Evolutionary conservation across 92 coral and sea anemone species (phyloP).

Genomic region (Ricordea florida): DNA sequence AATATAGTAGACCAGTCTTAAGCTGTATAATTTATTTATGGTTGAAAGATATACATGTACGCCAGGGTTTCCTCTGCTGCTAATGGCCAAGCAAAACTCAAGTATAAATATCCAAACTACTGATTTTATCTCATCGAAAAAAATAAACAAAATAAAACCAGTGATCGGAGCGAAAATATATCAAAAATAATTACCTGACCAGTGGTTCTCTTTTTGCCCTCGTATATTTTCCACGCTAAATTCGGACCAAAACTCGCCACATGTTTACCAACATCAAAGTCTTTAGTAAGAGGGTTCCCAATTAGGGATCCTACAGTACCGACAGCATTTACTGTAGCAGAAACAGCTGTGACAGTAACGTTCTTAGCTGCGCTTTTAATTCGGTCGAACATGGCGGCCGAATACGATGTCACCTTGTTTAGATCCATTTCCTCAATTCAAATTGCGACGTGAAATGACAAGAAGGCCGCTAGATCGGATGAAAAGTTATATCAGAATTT

Average conservation of each 20-base stretch:
- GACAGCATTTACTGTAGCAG: constrained; percentile 87
- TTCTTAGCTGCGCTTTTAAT: constrained; percentile 70
- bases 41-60: too few relatives aligned
- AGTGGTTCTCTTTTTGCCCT: constrained; percentile 88
- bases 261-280: constrained; percentile 86
- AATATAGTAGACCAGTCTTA: too few relatives aligned
- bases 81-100: too few relatives aligned
- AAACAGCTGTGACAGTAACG: constrained; percentile 81
- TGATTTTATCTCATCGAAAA: too few relatives aligned
- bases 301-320: constrained; percentile 88
- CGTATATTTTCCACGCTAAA: constrained; percentile 90
- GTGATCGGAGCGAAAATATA: not conserved
- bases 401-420: constrained; percentile 61
- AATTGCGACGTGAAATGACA: not conserved
- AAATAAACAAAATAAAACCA: not conserved
- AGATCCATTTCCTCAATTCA: constrained; percentile 16
- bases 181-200: constrained; percentile 76
- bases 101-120: too few relatives aligned
- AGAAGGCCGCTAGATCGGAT: too few relatives aligned
- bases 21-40: too few relatives aligned
- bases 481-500: too few relatives aligned
- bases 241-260: constrained; percentile 98
- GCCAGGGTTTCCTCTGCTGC: too few relatives aligned
- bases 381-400: constrained; percentile 76
- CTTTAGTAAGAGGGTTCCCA: constrained; percentile 93